Evolutionary conservation across 2,797 vertebrate species (phyloP), one percentile per base, ranked within the genome.

Genomic region (Tangara arthus): DNA sequence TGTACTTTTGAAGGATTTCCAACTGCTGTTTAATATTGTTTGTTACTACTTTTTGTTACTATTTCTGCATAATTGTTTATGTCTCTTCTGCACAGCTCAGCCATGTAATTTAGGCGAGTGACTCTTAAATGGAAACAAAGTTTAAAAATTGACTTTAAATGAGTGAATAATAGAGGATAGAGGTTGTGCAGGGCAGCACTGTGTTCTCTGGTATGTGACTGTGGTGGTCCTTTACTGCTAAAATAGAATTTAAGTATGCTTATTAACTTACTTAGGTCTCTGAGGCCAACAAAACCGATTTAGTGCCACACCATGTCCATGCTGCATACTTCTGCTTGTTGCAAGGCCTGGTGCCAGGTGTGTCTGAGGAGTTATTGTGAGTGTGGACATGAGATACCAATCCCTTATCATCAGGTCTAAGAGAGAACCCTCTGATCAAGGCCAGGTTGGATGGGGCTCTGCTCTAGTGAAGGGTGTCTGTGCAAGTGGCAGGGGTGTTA

Each of bases 331-430:
- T 85, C 26, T 75, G n/a, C 41, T 71, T 7, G 13, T 30, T 80
- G 30, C 15, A 39, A 47, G 14, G 20, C 10, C 26, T 81, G 15
- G 23, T 88, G 55, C 21, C 32, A n/a, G 12, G 23, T 1, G 3
- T 28, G 6, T 59, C 21, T 64, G 65, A 52, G 44, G 44, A 90
- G 17, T 24, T 3, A 1, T 3, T 83, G 28, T 52, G 61, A 56
- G 6, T 28, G 13, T 0, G 1, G 23, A 23, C 18, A 28, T 0
- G 2, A n/a, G 10, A 8, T 15, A 26, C 35, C 55, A 35, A 60
- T 77, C 20, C 8, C 12, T 78, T 32, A 35, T 26, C 7, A 7
- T 72, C 26, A 39, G 37, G 26, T 37, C 20, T 78, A 3, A 28
- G 34, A 61, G 37, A 17, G 19, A 72, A 20, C 14, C 1, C 1